phyloP scores from a whole-genome alignment of 2,888 invertebrate species.

The Spatulosminthurus flaviceps region DNA sequence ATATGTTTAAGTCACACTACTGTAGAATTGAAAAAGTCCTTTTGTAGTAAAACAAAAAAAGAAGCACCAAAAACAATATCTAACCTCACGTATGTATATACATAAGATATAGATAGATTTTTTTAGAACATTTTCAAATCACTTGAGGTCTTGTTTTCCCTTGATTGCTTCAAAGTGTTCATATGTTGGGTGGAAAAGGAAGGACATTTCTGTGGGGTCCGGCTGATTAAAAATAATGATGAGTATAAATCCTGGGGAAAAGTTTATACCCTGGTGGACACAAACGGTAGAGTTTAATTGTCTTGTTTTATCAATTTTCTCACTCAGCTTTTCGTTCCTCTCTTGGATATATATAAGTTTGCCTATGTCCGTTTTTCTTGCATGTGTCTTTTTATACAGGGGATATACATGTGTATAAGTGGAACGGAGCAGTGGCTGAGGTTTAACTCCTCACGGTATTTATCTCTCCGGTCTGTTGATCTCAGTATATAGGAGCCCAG shows the following conservation, averaged over 20 bases:
- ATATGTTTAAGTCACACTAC: no score
- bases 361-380: no score
- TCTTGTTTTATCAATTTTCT: background rate
- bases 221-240: conserved; percentile 9
- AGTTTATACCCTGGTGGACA: background rate
- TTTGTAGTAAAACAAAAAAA: no score
- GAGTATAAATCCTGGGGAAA: background rate
- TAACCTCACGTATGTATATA: no score
- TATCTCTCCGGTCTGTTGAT: no score
- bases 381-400: no score
- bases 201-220: background rate
- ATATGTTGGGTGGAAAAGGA: no score
- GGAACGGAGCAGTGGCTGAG: no score
- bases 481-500: background rate
- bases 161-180: conserved; percentile 9
- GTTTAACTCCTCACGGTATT: no score
- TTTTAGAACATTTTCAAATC: background rate
- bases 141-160: background rate
- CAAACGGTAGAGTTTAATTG: background rate
- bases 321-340: background rate
- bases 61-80: background rate
- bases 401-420: no score
- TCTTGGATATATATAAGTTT: no score
- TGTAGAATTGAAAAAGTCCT: no score
- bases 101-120: background rate